Percentiles rank a stretch among this genome's conserved stretches.
These are phyloP conservation scores for Polyodon spathula DNA, from an alignment of 2,113 vertebrate genomes.

Conservation along the genomic window DNA sequence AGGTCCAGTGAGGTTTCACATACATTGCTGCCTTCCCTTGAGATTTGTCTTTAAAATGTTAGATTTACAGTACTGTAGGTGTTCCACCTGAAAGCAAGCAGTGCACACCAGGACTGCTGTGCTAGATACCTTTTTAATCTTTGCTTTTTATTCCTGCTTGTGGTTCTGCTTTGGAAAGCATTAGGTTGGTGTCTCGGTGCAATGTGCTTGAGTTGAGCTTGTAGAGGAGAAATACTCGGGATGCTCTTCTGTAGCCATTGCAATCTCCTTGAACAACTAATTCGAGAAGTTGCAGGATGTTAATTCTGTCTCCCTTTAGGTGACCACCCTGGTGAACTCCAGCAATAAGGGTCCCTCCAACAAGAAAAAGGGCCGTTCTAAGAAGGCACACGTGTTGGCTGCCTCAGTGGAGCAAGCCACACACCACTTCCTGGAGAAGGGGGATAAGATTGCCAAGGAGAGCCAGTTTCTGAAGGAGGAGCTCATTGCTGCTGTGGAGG, in stretches of 20 bases:
- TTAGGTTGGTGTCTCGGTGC: too few relatives aligned
- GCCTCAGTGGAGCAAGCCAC: slow-evolving; percentile 95
- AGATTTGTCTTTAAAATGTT: background rate
- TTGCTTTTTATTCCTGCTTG: slow-evolving; percentile 13
- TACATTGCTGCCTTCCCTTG: background rate
- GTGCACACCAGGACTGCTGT: too few relatives aligned
- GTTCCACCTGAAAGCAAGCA: too few relatives aligned
- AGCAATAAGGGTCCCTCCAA: slow-evolving; percentile 97
- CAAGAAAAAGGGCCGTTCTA: slow-evolving; percentile 96
- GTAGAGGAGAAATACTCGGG: slow-evolving; percentile 20
- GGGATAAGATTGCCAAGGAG: slow-evolving; percentile 96
- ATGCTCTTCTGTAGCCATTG: background rate
- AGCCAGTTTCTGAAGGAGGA: slow-evolving; percentile 97
- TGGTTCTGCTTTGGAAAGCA: too few relatives aligned
- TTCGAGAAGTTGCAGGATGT: background rate
- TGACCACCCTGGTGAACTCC: slow-evolving; percentile 93
- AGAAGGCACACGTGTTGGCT: slow-evolving; percentile 95
- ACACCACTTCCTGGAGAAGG: slow-evolving; percentile 95
- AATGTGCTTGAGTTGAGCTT: slow-evolving; percentile 14
- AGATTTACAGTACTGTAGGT: background rate
- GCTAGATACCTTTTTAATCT: background rate
- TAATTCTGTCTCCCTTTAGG: slow-evolving; percentile 48
- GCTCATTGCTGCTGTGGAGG: slow-evolving; percentile 88
- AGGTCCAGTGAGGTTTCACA: slow-evolving; percentile 69
- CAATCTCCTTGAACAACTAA: background rate